These are phyloP conservation scores for Drosophila mayaguana DNA, from an alignment of 2,888 invertebrate species.

Conservation along the genomic window DNA sequence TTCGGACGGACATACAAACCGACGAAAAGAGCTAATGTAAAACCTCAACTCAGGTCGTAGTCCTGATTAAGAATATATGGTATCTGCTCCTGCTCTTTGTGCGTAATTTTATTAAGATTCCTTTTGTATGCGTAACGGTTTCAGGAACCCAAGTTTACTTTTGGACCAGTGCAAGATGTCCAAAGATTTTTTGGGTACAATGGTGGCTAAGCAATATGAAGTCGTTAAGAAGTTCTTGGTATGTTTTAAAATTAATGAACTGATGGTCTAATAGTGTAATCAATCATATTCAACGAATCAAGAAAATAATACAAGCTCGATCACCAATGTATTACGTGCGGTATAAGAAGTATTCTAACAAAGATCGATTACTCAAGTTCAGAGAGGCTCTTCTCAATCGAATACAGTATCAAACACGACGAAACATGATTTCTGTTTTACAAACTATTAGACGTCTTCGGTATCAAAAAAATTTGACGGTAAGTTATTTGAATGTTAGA, in stretches of 20 bases:
- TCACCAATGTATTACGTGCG: constrained; percentile 79
- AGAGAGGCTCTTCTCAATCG: constrained; percentile 72
- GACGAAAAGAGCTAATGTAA: too few relatives aligned
- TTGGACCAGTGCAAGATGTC: constrained; percentile 71
- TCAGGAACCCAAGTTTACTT: constrained; percentile 66
- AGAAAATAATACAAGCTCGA: constrained; percentile 83
- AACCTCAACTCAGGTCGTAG: too few relatives aligned
- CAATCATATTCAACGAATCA: neutral
- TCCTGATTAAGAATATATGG: too few relatives aligned
- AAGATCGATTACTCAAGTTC: constrained; percentile 56
- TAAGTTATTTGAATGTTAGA: constrained; percentile 30
- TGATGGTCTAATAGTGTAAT: neutral
- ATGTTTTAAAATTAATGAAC: neutral
- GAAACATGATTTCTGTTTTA: constrained; percentile 77
- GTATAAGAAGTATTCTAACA: constrained; percentile 68
- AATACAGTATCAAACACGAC: constrained; percentile 81
- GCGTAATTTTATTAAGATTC: neutral
- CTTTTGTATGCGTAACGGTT: neutral
- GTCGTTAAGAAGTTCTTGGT: constrained; percentile 72
- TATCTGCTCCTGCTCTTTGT: too few relatives aligned
- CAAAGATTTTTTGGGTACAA: constrained; percentile 25
- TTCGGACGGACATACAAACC: too few relatives aligned
- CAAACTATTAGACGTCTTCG: constrained; percentile 67
- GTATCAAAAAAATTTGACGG: constrained; percentile 60
- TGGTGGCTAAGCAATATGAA: constrained; percentile 63